These are phyloP conservation scores for Pseudonaja textilis DNA, from an alignment of 2,113 vertebrate genomes.

Conservation along the genomic window DNA sequence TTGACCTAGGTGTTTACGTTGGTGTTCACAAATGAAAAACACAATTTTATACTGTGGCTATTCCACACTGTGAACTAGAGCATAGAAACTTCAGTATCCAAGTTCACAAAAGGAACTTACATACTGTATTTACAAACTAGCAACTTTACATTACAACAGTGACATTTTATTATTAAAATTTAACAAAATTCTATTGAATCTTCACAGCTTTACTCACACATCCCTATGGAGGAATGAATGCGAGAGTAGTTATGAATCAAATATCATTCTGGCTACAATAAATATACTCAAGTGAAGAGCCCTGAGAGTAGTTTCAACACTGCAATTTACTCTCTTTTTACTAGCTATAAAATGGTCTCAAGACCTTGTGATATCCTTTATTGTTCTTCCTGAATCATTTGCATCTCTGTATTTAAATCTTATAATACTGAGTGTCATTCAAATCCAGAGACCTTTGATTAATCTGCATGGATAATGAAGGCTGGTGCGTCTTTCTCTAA, in stretches of 20 bases:
- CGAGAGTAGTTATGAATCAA: slow-evolving; percentile 51
- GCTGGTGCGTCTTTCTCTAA: slow-evolving; percentile 57
- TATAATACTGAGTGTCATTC: slow-evolving; percentile 34
- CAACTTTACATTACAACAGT: slow-evolving; percentile 39
- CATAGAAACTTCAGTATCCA: neutral
- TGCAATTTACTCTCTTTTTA: slow-evolving; percentile 54
- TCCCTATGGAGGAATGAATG: slow-evolving; percentile 42
- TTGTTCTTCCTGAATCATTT: slow-evolving; percentile 46
- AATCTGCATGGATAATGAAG: slow-evolving; percentile 54
- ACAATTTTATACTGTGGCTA: neutral
- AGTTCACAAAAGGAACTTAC: slow-evolving; percentile 29
- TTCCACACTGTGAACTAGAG: neutral
- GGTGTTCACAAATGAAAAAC: neutral
- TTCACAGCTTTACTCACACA: slow-evolving; percentile 30
- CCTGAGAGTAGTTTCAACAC: slow-evolving; percentile 43
- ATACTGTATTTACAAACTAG: slow-evolving; percentile 49
- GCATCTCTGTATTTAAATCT: slow-evolving; percentile 53
- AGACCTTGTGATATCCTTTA: slow-evolving; percentile 57
- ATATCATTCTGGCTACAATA: slow-evolving; percentile 49
- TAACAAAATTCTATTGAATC: slow-evolving; percentile 47
- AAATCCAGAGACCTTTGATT: slow-evolving; percentile 42
- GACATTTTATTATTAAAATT: slow-evolving; percentile 62
- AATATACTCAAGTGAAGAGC: slow-evolving; percentile 50
- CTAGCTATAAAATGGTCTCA: slow-evolving; percentile 59
- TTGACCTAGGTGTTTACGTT: neutral